A percentile compares a stretch with the other conserved stretches of the same genome.
phyloP scores from a whole-genome alignment of 2,113 vertebrate genomes.

The Hemiprocne comata region DNA sequence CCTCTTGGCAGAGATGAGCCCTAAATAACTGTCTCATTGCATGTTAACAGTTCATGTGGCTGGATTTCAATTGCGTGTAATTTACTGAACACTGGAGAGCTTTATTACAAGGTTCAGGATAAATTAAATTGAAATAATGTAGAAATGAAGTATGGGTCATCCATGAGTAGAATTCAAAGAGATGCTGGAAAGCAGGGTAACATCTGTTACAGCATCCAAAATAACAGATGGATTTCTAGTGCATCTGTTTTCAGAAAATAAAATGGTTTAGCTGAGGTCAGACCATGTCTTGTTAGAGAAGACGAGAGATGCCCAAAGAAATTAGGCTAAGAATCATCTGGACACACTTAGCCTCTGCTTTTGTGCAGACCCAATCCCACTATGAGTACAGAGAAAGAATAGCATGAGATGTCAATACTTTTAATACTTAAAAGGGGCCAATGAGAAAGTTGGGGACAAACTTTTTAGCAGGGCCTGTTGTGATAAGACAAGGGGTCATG shows the following conservation, averaged over 20 bases:
- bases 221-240: background rate
- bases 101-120: constrained; percentile 15
- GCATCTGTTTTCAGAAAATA: background rate
- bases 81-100: constrained; percentile 12
- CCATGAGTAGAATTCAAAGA: constrained; percentile 12
- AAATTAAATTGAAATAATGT: constrained; percentile 49
- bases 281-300: background rate
- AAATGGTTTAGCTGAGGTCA: background rate
- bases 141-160: constrained; percentile 26
- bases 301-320: background rate
- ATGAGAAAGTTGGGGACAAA: too few relatives aligned
- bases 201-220: background rate
- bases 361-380: background rate
- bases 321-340: background rate
- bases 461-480: too few relatives aligned
- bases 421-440: too few relatives aligned
- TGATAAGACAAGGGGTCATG: too few relatives aligned
- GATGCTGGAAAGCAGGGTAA: background rate
- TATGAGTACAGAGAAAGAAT: background rate
- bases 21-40: background rate
- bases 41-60: background rate
- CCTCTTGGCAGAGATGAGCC: background rate
- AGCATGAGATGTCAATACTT: background rate
- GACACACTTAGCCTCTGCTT: background rate
- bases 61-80: constrained; percentile 13